phyloP scores from a whole-genome alignment of 2,797 vertebrate genomes.

The Paramormyrops hopkinsi region DNA sequence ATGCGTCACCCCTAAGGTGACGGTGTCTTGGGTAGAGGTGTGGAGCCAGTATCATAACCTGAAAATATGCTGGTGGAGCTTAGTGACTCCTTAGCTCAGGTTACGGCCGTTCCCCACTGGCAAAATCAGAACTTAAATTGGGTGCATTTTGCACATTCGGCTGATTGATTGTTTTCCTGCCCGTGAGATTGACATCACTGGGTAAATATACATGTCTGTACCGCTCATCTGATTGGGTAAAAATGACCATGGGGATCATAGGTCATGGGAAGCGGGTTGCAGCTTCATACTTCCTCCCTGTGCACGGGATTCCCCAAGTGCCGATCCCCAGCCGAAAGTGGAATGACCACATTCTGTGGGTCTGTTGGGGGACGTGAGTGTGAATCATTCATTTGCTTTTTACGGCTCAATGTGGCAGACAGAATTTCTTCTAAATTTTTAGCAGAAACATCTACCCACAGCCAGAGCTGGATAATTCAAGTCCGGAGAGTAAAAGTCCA shows the following conservation, averaged over 20 bases:
- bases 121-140: background rate
- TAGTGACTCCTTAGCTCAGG: background rate
- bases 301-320: background rate
- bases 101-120: background rate
- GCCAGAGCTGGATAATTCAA: background rate
- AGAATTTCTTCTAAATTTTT: background rate
- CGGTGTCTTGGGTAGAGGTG: background rate
- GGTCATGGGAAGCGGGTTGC: background rate
- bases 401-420: background rate
- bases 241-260: background rate
- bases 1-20: background rate
- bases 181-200: background rate
- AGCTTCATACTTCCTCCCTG: background rate
- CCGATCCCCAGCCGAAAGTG: background rate
- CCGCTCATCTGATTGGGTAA: background rate
- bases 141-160: background rate
- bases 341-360: background rate
- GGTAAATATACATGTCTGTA: background rate
- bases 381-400: background rate
- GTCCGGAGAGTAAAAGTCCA: background rate
- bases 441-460: background rate
- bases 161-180: background rate
- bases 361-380: background rate
- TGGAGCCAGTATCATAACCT: background rate
- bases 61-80: background rate